Evolutionary conservation across 2,113 vertebrate genomes (phyloP).

Genomic region (Erythrocercus mccallii): DNA sequence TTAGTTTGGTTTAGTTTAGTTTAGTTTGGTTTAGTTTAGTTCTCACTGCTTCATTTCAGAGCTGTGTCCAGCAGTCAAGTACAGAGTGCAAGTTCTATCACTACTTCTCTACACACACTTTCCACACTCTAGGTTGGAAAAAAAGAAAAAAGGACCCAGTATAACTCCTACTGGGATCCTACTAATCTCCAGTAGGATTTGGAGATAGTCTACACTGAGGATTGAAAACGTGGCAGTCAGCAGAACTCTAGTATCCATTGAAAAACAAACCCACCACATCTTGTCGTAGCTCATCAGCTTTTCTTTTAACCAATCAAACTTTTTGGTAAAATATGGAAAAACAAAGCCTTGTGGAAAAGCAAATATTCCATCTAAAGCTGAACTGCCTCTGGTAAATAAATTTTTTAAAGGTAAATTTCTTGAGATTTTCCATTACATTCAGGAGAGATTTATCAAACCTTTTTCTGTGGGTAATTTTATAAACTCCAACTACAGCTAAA

Average conservation of each 20-base stretch:
- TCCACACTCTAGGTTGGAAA: background rate
- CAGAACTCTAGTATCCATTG: background rate
- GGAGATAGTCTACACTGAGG: background rate
- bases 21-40: background rate
- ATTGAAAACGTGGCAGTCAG: background rate
- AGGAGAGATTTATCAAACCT: slow-evolving; percentile 10
- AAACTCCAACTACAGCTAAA: slow-evolving; percentile 31
- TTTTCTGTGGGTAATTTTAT: slow-evolving; percentile 52
- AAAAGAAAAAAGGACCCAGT: background rate
- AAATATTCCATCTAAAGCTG: background rate
- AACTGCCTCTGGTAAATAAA: background rate
- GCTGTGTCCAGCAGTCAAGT: background rate
- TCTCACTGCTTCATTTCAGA: background rate
- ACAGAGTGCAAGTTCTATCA: background rate
- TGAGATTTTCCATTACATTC: slow-evolving; percentile 27
- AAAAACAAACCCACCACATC: background rate
- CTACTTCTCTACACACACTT: background rate
- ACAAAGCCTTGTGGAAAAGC: background rate
- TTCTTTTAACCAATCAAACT: background rate
- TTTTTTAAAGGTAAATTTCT: background rate
- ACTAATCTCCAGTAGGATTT: background rate
- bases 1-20: background rate
- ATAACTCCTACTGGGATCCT: background rate
- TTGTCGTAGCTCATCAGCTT: background rate
- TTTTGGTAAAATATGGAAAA: background rate